phyloP scores from a whole-genome alignment of 2,797 vertebrate species.

The Bradypodion pumilum region DNA sequence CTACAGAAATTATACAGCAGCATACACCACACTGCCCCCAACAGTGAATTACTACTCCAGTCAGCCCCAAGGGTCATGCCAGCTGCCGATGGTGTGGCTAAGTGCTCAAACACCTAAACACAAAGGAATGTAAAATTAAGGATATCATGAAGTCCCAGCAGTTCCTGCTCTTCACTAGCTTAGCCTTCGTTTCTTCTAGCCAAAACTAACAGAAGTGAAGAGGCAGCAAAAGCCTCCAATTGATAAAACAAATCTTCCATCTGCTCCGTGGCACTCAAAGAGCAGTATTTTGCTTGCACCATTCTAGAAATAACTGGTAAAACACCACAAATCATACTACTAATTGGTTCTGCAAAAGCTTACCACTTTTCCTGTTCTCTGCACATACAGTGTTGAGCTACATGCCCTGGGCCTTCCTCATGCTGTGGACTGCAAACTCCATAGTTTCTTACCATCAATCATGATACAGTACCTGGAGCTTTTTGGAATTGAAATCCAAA shows the following conservation, averaged over 20 bases:
- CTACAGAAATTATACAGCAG: too few species aligned
- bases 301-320: conserved; percentile 37
- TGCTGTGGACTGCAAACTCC: background rate
- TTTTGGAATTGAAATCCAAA: background rate
- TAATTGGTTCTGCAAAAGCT: background rate
- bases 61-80: too few species aligned
- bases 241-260: conserved; percentile 55
- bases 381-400: background rate
- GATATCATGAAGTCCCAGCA: background rate
- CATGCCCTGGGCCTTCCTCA: background rate
- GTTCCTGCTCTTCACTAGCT: background rate
- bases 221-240: conserved; percentile 27
- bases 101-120: background rate
- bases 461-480: background rate
- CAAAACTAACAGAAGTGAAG: background rate
- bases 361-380: background rate
- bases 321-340: background rate
- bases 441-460: background rate
- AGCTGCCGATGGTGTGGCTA: too few species aligned
- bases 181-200: background rate
- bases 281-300: conserved; percentile 23
- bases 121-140: background rate
- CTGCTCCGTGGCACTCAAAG: conserved; percentile 60
- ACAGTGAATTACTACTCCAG: too few species aligned
- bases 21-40: too few species aligned